Evolutionary conservation across 2,113 vertebrate genomes (phyloP).

Genomic region (Pao palembangensis): DNA sequence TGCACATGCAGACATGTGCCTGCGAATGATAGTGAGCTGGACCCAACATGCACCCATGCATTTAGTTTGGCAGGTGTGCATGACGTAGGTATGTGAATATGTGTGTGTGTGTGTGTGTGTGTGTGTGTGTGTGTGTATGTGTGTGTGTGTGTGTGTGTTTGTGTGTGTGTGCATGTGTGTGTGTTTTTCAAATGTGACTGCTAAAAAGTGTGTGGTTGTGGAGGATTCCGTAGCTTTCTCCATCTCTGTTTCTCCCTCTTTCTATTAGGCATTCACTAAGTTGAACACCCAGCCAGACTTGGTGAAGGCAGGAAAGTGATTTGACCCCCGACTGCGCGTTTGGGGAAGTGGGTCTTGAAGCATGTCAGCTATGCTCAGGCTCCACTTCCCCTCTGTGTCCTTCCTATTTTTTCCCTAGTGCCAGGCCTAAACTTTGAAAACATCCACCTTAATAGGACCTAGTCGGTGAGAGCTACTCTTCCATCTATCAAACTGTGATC

Average conservation of each 20-base stretch:
- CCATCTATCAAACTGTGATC: conserved; percentile 77
- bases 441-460: conserved; percentile 78
- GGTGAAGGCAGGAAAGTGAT: conserved; percentile 59
- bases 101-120: not conserved
- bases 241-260: conserved; percentile 31
- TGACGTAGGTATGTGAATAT: not conserved
- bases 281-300: conserved; percentile 63
- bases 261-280: conserved; percentile 62
- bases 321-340: conserved; percentile 69
- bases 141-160: not conserved
- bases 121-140: conserved; percentile 1
- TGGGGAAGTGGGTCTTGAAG: conserved; percentile 73
- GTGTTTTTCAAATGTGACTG: not conserved
- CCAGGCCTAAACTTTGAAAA: conserved; percentile 74
- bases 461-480: conserved; percentile 68
- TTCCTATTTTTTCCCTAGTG: conserved; percentile 80
- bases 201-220: not conserved
- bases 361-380: conserved; percentile 76
- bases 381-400: conserved; percentile 76
- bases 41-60: conserved; percentile 43
- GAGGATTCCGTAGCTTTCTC: conserved; percentile 27
- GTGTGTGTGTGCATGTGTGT: not conserved
- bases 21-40: conserved; percentile 34
- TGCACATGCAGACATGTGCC: conserved; percentile 30
- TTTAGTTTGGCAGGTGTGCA: conserved; percentile 10